Conservation (phyloP, 2,113 vertebrate species). For the Felis chaus region DNA sequence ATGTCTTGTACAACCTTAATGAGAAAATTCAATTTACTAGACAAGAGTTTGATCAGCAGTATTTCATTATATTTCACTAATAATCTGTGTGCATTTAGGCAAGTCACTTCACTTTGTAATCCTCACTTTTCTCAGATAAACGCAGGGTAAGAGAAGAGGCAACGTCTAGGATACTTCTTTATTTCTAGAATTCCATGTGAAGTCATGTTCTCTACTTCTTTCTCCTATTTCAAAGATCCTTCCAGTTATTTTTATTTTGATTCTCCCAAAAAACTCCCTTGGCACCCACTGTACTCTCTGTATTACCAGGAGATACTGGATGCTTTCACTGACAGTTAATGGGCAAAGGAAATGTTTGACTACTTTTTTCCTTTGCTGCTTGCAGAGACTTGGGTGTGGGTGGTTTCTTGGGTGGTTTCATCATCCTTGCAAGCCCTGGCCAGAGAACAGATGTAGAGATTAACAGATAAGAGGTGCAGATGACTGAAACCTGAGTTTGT, state of each 20-base stretch:
- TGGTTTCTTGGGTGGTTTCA: background rate
- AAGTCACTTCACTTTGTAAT: background rate
- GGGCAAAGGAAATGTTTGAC: background rate
- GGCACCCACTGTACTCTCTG: background rate
- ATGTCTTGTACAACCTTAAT: conserved; percentile 37
- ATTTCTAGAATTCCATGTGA: background rate
- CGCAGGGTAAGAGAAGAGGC: background rate
- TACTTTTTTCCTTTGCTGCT: background rate
- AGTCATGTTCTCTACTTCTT: background rate
- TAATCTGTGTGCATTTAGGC: background rate
- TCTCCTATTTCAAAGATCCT: background rate
- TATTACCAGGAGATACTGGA: background rate
- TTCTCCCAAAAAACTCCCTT: background rate
- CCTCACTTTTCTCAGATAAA: background rate
- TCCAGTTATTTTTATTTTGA: background rate
- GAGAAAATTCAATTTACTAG: conserved; percentile 26
- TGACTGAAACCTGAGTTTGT: background rate
- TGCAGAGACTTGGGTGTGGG: background rate
- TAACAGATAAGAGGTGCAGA: background rate
- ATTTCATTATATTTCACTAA: background rate
- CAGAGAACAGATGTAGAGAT: background rate
- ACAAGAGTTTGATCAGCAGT: background rate
- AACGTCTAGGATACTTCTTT: background rate
- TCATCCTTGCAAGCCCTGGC: background rate
- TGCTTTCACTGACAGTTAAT: background rate